Conservation (phyloP, 2,797 vertebrate genomes). For the Cynodonichthys magdalenae region DNA sequence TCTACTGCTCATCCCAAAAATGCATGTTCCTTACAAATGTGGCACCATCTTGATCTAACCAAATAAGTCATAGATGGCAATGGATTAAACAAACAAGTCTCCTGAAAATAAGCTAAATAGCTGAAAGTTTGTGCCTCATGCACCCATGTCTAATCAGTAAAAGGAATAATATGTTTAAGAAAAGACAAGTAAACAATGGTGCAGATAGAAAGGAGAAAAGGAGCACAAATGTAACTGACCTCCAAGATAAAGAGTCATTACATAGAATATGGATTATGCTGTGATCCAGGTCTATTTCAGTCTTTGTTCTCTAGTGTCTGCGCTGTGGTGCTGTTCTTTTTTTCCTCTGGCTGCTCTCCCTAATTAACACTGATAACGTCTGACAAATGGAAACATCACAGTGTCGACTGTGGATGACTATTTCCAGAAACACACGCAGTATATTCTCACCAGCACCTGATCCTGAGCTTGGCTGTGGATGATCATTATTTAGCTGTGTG, state of each 20-base stretch:
- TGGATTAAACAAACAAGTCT: no score
- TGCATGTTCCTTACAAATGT: no score
- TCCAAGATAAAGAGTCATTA: not conserved
- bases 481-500: conserved; percentile 29
- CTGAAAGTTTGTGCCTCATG: no score
- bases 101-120: no score
- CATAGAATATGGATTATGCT: conserved; percentile 15
- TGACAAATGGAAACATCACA: conserved; percentile 62
- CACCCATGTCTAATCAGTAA: no score
- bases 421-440: conserved; percentile 42
- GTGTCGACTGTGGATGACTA: conserved; percentile 38
- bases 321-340: conserved; percentile 26
- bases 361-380: conserved; percentile 62
- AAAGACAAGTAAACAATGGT: conserved; percentile 1
- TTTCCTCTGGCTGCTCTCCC: conserved; percentile 26
- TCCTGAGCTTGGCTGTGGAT: conserved; percentile 21
- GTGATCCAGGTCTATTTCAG: conserved; percentile 5
- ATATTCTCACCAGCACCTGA: conserved; percentile 48
- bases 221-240: not conserved
- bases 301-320: conserved; percentile 38
- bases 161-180: no score
- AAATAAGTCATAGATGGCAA: no score
- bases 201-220: conserved; percentile 3
- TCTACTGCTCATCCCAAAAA: no score
- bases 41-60: no score